Evolutionary conservation across 2,113 vertebrate species (phyloP).

Genomic region (Choloepus hoffmanni): DNA sequence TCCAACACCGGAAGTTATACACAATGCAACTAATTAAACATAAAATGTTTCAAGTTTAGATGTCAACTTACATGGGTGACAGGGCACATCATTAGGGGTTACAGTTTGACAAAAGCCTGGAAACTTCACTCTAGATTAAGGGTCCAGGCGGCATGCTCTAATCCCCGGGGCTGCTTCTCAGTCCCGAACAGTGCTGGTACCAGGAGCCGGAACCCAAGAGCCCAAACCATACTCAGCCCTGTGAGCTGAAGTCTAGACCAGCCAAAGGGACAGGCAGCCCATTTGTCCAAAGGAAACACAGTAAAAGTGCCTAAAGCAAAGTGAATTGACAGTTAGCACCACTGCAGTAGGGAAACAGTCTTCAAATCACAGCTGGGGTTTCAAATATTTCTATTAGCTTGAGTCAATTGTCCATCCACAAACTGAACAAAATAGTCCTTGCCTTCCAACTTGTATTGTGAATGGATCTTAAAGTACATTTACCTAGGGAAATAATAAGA

Average conservation of each 20-base stretch:
- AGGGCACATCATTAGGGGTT: background rate
- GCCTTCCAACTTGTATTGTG: background rate
- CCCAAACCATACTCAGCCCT: background rate
- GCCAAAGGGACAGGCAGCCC: background rate
- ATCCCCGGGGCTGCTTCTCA: background rate
- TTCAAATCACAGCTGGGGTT: background rate
- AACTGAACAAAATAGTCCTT: background rate
- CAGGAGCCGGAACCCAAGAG: background rate
- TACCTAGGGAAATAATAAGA: background rate
- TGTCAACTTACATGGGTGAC: background rate
- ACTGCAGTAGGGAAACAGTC: no score
- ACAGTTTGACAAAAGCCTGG: background rate
- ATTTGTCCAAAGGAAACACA: background rate
- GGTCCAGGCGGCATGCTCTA: no score
- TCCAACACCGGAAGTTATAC: background rate
- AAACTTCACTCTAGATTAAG: background rate
- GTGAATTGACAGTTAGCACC: background rate
- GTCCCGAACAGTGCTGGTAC: background rate
- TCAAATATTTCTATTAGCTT: background rate
- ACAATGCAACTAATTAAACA: background rate
- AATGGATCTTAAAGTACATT: background rate
- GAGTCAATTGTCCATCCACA: background rate
- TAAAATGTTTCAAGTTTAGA: background rate
- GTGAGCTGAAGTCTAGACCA: background rate
- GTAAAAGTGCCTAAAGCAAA: background rate